A percentile compares a stretch with the other conserved stretches of the same genome.
These are phyloP conservation scores for Drosophila yakuba DNA, from an alignment of 1,140 invertebrate genomes.

Conservation along the genomic window DNA sequence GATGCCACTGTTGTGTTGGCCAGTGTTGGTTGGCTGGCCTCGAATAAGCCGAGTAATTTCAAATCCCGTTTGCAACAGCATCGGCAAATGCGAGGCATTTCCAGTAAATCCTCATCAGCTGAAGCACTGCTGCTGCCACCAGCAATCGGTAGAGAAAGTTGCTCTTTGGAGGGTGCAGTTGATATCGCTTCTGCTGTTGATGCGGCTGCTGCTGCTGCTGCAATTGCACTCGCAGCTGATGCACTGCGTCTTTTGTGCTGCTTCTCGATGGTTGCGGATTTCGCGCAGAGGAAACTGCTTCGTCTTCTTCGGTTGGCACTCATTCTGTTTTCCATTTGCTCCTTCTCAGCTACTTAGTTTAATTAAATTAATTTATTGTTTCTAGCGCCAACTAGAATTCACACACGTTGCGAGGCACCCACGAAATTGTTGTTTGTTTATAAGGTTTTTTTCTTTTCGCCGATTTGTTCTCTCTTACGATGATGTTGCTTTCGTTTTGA, in stretches of 20 bases:
- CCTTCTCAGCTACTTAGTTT: too few species aligned
- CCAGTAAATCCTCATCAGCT: slow-evolving; percentile 18
- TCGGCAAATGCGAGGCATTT: slow-evolving; percentile 65
- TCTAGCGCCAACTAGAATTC: slow-evolving; percentile 32
- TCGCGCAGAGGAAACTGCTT: slow-evolving; percentile 11
- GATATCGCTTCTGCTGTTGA: background rate
- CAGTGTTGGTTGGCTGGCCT: slow-evolving; percentile 33
- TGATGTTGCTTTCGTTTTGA: slow-evolving; percentile 65
- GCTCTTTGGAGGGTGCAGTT: slow-evolving; percentile 9
- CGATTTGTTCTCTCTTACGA: slow-evolving; percentile 9
- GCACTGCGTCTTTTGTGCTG: slow-evolving; percentile 4
- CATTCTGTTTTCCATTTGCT: slow-evolving; percentile 38
- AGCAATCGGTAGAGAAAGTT: slow-evolving; percentile 40
- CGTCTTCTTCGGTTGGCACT: slow-evolving; percentile 59
- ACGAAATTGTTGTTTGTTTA: slow-evolving; percentile 27
- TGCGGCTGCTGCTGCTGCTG: slow-evolving; percentile 19
- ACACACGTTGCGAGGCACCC: slow-evolving; percentile 40
- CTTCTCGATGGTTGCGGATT: background rate
- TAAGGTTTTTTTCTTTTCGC: slow-evolving; percentile 15
- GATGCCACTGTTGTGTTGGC: slow-evolving; percentile 8
- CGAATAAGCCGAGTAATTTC: slow-evolving; percentile 63
- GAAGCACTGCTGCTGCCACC: background rate
- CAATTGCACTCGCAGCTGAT: too few species aligned
- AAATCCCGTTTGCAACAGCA: slow-evolving; percentile 67
- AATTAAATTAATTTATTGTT: background rate